A percentile compares a stretch with the other conserved stretches of the same genome.
phyloP scores from a whole-genome alignment of 1,140 invertebrate genomes.

The Brachionus koreanus region DNA sequence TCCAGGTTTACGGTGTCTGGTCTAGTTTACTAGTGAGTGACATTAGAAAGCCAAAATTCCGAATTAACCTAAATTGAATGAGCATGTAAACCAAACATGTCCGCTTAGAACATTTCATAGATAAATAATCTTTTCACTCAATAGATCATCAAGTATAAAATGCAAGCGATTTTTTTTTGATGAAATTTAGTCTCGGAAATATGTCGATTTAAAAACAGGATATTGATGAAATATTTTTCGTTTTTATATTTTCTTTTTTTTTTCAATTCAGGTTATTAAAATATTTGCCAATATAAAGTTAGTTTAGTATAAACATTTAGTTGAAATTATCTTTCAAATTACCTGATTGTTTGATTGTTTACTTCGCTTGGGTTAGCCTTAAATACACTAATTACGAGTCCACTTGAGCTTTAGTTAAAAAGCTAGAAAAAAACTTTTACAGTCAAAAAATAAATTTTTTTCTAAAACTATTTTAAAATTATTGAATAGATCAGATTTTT shows the following conservation, averaged over 20 bases:
- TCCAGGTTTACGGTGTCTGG: background rate
- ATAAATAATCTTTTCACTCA: constrained; percentile 13
- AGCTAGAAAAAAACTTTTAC: background rate
- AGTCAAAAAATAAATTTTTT: background rate
- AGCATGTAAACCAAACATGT: constrained; percentile 23
- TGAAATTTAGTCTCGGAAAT: background rate
- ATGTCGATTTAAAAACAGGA: constrained; percentile 26
- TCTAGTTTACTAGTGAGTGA: background rate
- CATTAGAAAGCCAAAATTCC: background rate
- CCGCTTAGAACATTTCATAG: background rate
- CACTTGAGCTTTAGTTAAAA: constrained; percentile 1
- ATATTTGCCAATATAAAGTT: constrained; percentile 18
- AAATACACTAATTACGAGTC: background rate
- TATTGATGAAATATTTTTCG: constrained; percentile 17
- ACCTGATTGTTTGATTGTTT: constrained; percentile 1
- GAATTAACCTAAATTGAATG: constrained; percentile 18
- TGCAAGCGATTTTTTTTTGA: background rate
- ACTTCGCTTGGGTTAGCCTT: background rate
- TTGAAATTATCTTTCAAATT: background rate
- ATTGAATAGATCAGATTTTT: no score
- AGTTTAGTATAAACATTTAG: constrained; percentile 12
- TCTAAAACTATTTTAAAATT: no score
- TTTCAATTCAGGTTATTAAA: constrained; percentile 32
- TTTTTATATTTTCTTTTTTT: background rate
- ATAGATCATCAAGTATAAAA: constrained; percentile 37